phyloP scores from a whole-genome alignment of 2,113 vertebrate genomes.

The Phyllopteryx taeniolatus region DNA sequence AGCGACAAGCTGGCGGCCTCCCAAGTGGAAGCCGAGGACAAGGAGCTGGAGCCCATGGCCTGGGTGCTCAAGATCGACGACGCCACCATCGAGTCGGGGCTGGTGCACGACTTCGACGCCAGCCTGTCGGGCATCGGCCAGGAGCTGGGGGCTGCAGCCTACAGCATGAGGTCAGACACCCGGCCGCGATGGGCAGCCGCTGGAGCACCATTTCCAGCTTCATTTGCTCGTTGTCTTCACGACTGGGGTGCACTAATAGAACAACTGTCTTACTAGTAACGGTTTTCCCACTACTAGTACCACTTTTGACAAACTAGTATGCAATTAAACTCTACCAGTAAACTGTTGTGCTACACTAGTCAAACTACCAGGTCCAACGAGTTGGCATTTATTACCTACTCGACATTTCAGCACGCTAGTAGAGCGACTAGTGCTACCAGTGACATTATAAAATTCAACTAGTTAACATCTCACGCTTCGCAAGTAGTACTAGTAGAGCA shows the following conservation, averaged over 20 bases:
- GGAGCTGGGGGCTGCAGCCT: constrained; percentile 90
- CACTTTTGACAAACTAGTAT: neutral
- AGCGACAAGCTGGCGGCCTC: constrained; percentile 72
- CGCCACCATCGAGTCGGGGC: constrained; percentile 86
- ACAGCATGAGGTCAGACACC: constrained; percentile 88
- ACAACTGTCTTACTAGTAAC: neutral
- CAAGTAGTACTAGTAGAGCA: too few relatives aligned
- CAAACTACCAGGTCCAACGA: neutral
- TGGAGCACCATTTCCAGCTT: neutral
- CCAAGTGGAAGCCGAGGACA: constrained; percentile 71
- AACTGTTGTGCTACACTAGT: neutral
- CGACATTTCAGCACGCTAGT: too few relatives aligned
- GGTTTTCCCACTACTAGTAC: neutral
- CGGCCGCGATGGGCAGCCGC: neutral
- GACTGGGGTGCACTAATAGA: too few relatives aligned
- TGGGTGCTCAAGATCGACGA: constrained; percentile 97
- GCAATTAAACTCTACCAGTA: neutral
- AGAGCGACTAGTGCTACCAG: too few relatives aligned
- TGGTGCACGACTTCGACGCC: constrained; percentile 93
- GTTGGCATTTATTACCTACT: neutral
- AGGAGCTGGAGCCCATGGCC: constrained; percentile 82
- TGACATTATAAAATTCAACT: too few relatives aligned
- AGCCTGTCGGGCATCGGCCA: constrained; percentile 91
- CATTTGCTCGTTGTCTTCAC: neutral
- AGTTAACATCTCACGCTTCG: too few relatives aligned